A percentile compares a stretch with the other conserved stretches of the same genome.
Conservation (phyloP, 2,113 vertebrate species). For the Romanogobio albipinnatus region DNA sequence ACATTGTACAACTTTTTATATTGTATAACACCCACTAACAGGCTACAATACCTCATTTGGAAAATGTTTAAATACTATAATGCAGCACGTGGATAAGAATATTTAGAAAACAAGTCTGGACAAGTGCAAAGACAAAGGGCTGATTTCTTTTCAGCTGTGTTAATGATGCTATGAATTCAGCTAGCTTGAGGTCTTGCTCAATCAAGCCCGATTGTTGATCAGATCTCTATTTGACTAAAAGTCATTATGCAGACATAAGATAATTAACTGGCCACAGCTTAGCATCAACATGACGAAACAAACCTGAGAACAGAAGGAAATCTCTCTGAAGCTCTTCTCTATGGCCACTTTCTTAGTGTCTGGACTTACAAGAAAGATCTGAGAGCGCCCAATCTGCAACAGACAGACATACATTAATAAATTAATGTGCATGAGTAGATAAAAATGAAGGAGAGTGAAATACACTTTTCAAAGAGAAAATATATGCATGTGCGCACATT, state of each 20-base stretch:
- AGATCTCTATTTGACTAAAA: background rate
- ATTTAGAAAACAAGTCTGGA: background rate
- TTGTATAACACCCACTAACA: background rate
- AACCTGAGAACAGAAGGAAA: conserved; percentile 99
- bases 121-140: background rate
- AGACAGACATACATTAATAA: conserved; percentile 23
- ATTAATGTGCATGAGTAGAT: background rate
- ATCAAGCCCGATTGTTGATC: background rate
- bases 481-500: background rate
- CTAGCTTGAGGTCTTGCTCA: background rate
- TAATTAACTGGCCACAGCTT: background rate
- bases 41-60: background rate
- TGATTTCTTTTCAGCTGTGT: background rate
- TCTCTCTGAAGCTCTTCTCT: conserved; percentile 98
- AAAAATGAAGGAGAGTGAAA: background rate
- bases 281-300: conserved; percentile 24
- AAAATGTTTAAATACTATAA: background rate
- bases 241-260: background rate
- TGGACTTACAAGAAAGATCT: conserved; percentile 97
- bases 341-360: conserved; percentile 96
- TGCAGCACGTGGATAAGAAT: background rate
- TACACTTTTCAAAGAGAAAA: background rate
- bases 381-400: conserved; percentile 90
- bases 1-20: background rate
- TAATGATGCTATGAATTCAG: background rate